Evolutionary conservation across 2,113 vertebrate genomes (phyloP).

Genomic region (Dasyornis broadbenti): DNA sequence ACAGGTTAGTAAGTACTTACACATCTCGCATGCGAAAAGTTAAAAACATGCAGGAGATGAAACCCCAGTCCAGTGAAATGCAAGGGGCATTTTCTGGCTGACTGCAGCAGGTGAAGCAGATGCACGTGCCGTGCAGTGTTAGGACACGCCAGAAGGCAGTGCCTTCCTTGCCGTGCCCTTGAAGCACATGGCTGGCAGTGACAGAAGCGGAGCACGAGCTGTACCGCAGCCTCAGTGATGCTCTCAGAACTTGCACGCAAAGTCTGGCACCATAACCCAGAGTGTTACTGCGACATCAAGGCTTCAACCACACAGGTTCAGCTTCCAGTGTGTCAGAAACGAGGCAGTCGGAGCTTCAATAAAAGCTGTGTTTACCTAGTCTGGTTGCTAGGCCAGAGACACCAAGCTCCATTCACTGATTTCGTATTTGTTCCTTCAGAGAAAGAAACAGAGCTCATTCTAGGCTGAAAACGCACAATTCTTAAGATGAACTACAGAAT

Average conservation of each 20-base stretch:
- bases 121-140: background rate
- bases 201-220: background rate
- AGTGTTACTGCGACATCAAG: accelerated
- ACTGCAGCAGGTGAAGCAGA: background rate
- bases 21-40: background rate
- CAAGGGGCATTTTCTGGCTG: background rate
- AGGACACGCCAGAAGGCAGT: background rate
- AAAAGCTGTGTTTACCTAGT: background rate
- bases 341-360: background rate
- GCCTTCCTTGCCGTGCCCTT: background rate
- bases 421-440: background rate
- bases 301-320: background rate
- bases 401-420: background rate
- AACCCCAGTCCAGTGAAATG: background rate
- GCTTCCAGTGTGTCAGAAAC: background rate
- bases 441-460: background rate
- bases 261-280: background rate
- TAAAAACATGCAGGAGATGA: background rate
- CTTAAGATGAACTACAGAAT: background rate
- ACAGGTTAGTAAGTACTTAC: background rate
- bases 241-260: background rate
- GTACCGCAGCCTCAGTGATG: background rate
- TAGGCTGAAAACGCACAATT: background rate
- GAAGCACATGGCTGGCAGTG: background rate
- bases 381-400: background rate